phyloP scores from a whole-genome alignment of 2,113 vertebrate species.

The Bujurquina vittata region DNA sequence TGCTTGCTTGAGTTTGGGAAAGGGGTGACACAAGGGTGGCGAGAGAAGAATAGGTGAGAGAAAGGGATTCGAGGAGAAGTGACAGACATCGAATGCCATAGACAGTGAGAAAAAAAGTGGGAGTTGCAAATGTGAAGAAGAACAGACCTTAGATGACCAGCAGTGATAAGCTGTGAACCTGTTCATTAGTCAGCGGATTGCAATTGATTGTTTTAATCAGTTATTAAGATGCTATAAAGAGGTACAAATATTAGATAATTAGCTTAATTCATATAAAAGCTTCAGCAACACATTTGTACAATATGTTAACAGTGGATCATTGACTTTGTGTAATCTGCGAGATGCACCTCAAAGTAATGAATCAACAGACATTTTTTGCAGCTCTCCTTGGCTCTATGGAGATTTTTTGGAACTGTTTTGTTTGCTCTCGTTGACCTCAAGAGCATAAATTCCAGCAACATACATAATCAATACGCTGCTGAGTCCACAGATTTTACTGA shows the following conservation, averaged over 20 bases:
- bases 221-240: not conserved
- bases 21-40: constrained; percentile 37
- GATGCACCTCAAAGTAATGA: not conserved
- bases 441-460: not conserved
- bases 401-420: not conserved
- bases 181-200: not conserved
- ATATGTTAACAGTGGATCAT: not conserved
- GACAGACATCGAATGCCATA: constrained; percentile 11
- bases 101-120: not conserved
- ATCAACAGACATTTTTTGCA: not conserved
- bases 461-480: not conserved
- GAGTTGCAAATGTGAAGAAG: not conserved
- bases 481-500: not conserved
- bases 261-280: not conserved
- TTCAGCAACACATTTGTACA: not conserved
- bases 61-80: constrained; percentile 55
- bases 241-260: not conserved
- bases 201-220: not conserved
- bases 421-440: not conserved
- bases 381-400: not conserved
- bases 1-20: constrained; percentile 77
- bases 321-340: not conserved
- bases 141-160: not conserved
- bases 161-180: not conserved
- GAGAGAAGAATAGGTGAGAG: constrained; percentile 36